phyloP scores from a whole-genome alignment of 2,888 invertebrate genomes.

The Cosmia trapezina region DNA sequence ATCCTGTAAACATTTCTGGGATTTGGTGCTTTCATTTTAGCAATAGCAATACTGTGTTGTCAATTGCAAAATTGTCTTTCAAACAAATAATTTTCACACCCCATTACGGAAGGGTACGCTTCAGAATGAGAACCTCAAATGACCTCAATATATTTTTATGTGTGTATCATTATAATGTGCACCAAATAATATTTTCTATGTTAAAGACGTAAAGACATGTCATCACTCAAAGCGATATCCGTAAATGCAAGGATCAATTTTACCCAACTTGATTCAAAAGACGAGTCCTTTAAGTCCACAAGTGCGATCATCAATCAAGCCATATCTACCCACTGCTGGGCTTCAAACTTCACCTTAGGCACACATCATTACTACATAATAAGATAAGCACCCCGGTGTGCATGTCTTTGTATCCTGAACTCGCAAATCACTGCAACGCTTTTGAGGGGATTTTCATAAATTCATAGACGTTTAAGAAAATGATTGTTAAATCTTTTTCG shows the following conservation, averaged over 20 bases:
- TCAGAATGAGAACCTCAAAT: too few species aligned
- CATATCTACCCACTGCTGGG: conserved; percentile 53
- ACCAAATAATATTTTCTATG: too few species aligned
- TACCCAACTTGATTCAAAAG: conserved; percentile 20
- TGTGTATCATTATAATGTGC: too few species aligned
- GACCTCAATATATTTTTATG: too few species aligned
- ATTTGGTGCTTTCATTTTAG: not conserved
- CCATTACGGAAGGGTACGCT: too few species aligned
- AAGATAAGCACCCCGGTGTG: conserved; percentile 50
- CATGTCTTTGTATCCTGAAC: conserved; percentile 53
- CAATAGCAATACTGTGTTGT: not conserved
- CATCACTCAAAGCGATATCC: not conserved
- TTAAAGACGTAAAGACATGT: not conserved
- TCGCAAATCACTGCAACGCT: conserved; percentile 52
- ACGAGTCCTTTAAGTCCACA: conserved; percentile 36
- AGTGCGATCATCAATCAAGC: conserved; percentile 58
- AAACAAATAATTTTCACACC: too few species aligned
- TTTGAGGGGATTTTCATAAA: conserved; percentile 42
- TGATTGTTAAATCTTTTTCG: not conserved
- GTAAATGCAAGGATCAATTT: conserved; percentile 24
- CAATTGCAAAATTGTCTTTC: not conserved
- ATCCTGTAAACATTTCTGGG: not conserved
- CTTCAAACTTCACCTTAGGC: conserved; percentile 50
- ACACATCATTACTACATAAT: conserved; percentile 61
- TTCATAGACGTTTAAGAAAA: conserved; percentile 12